Evolutionary conservation across 1,140 invertebrate species (phyloP), one percentile per base, ranked within the genome.

Genomic region (Drosophila orena): DNA sequence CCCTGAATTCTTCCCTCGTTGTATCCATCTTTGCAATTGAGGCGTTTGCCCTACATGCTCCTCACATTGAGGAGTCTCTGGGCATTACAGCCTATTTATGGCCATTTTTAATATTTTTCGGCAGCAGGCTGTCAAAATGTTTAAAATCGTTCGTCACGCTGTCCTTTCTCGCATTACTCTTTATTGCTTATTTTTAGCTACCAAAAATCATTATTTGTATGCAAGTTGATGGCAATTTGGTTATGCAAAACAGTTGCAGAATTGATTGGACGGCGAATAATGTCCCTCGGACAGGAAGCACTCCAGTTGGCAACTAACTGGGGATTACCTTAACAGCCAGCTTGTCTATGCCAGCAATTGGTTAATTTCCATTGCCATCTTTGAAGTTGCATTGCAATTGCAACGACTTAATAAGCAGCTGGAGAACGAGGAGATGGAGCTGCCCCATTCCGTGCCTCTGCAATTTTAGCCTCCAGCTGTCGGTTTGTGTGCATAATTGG

Each of bases 361-460:
- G 47, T 37, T 30, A 37, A 56, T 37, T 70, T 52, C 49, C 64
- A 70, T 44, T 69, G 72, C 80, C 78, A 74, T 83, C 80, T 72
- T 79, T 79, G 79, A 75, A 75, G 79, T 79, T 71, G 55, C 47
- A 65, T 40, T 56, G 49, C 68, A 78, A 58, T 40, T 56, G 49
- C 68, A 88, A 88, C 65, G 59, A 81, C 81, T 86, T 88, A 86
- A 86, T 86, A 86, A 86, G 83, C 75, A 64, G 79, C 70, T 84
- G 61, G 56, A 44, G 47, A 20, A 10, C 50, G 43, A 50, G 64
- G 62, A 30, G 42, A 12, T 17, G 24, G 6, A 7, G 43, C 11
- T 20, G 37, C 34, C 46, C 15, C 66, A 40, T 34, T 75, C 15
- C 8, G 42, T 8, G 17, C 17, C 71, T 22, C 53, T 78, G 49